Percentiles rank a stretch among this genome's conserved stretches.
Evolutionary conservation across 1,140 invertebrate genomes (phyloP).

Genomic region (Apocrypta bakeri): DNA sequence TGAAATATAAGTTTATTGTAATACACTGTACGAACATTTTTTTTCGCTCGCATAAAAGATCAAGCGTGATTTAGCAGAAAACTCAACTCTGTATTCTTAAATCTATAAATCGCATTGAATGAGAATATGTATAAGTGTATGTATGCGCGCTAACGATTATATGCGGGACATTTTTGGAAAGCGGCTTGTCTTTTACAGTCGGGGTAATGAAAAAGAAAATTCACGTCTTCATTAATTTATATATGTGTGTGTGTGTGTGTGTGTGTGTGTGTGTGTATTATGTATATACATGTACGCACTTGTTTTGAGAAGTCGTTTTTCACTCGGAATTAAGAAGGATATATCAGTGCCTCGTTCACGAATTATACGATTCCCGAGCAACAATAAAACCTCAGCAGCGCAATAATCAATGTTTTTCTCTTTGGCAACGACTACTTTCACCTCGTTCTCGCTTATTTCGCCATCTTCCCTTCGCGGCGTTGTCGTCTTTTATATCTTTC

Average conservation of each 20-base stretch:
- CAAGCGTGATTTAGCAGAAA: not conserved
- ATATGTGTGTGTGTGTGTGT: too few relatives aligned
- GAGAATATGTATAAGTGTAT: too few relatives aligned
- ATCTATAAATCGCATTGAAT: not conserved
- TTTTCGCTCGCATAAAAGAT: not conserved
- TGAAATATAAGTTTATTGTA: not conserved
- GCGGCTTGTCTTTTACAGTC: too few relatives aligned
- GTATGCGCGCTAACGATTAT: too few relatives aligned
- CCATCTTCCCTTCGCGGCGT: constrained; percentile 9
- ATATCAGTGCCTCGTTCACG: not conserved
- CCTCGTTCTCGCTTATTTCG: constrained; percentile 13
- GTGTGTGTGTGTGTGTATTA: too few relatives aligned
- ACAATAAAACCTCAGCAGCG: not conserved
- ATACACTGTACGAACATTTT: not conserved
- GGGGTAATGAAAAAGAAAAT: not conserved
- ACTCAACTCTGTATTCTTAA: not conserved
- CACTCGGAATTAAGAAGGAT: not conserved
- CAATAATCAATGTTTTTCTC: constrained; percentile 32
- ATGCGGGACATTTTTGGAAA: not conserved
- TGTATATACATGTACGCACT: too few relatives aligned
- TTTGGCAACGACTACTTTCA: constrained; percentile 24
- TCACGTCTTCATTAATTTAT: not conserved
- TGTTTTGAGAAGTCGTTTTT: too few relatives aligned
- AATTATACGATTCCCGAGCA: not conserved
- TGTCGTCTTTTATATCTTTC: constrained; percentile 33